A percentile compares a stretch with the other conserved stretches of the same genome.
Evolutionary conservation across 1,140 invertebrate species (phyloP).

Genomic region (Pseudomyrmex gracilis): DNA sequence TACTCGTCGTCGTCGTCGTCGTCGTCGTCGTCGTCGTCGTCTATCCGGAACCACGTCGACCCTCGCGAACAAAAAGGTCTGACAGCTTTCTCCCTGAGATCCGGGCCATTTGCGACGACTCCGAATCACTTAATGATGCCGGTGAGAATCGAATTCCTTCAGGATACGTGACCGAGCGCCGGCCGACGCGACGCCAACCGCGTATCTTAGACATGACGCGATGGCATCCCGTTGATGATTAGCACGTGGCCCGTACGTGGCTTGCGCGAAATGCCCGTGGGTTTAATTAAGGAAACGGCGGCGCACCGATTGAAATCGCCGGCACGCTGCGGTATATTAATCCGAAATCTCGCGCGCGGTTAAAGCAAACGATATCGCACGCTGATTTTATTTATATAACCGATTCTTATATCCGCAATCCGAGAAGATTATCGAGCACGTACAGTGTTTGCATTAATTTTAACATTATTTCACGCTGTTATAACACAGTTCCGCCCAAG

Average conservation of each 20-base stretch:
- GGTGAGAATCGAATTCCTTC: slow-evolving; percentile 62
- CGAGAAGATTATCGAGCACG: slow-evolving; percentile 1
- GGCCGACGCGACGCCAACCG: slow-evolving; percentile 23
- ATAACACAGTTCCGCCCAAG: background rate
- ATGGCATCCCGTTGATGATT: slow-evolving; percentile 60
- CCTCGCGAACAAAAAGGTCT: slow-evolving; percentile 37
- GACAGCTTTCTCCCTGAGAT: slow-evolving; percentile 25
- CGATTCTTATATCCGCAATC: background rate
- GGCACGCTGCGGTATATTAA: background rate
- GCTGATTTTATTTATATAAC: slow-evolving; percentile 13
- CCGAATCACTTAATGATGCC: slow-evolving; percentile 59
- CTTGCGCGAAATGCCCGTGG: slow-evolving; percentile 42
- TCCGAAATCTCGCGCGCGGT: slow-evolving; percentile 10
- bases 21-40: slow-evolving; percentile 10
- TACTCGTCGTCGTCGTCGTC: slow-evolving; percentile 10
- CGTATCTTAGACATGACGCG: slow-evolving; percentile 33
- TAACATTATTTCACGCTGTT: background rate
- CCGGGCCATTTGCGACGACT: slow-evolving; percentile 57
- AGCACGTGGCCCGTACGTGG: slow-evolving; percentile 40
- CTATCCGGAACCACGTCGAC: slow-evolving; percentile 18
- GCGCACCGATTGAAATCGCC: slow-evolving; percentile 32
- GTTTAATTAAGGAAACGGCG: slow-evolving; percentile 50
- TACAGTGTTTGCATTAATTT: background rate
- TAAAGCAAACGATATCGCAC: slow-evolving; percentile 31
- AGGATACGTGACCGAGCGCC: slow-evolving; percentile 10